Conservation (phyloP, 2,113 vertebrate genomes). For the Odontophorus gujanensis region DNA sequence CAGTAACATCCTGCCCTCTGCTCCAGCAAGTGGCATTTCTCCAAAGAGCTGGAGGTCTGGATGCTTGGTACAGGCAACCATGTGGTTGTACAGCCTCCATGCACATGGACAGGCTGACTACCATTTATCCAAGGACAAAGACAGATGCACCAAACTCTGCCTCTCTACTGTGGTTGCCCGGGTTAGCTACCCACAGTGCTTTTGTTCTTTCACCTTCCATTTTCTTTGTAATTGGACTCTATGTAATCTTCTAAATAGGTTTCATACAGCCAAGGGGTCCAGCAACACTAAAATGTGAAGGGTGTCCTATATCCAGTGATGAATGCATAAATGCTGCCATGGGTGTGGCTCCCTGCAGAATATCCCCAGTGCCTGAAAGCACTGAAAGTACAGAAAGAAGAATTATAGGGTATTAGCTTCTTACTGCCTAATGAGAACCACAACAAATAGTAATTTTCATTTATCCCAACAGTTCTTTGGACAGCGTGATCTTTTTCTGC, state of each 20-base stretch:
- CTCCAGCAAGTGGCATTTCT: neutral
- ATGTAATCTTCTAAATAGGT: neutral
- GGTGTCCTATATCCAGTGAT: neutral
- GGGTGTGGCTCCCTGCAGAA: neutral
- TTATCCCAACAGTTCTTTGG: neutral
- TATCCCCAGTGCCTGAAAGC: neutral
- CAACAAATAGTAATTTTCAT: neutral
- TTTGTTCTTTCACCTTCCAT: neutral
- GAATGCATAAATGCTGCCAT: neutral
- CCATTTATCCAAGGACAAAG: neutral
- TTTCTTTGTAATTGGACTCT: neutral
- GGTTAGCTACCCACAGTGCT: neutral
- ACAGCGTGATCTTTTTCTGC: neutral
- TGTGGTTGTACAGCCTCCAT: accelerated
- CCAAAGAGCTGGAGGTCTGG: neutral
- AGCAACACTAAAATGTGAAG: accelerated
- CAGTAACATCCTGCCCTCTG: neutral
- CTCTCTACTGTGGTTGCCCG: neutral
- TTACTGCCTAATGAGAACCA: neutral
- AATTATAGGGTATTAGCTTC: neutral
- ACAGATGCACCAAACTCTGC: neutral
- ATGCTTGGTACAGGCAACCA: neutral
- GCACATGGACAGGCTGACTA: accelerated
- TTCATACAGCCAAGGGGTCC: neutral
- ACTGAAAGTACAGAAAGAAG: neutral